phyloP scores from a whole-genome alignment of 2,797 vertebrate genomes.

The Urosaurus nigricauda region DNA sequence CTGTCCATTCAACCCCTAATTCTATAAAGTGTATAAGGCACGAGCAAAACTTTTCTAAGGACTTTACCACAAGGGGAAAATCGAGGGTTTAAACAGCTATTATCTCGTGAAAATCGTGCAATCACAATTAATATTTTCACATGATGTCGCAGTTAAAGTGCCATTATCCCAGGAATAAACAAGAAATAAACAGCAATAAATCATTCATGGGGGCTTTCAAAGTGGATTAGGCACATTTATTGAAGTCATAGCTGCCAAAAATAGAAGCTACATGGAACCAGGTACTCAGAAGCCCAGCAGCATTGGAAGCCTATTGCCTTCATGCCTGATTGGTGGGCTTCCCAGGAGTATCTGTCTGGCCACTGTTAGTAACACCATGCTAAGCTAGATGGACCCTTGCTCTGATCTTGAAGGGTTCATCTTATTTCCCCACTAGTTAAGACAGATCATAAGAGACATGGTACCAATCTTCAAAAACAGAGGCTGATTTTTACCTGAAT shows the following conservation, averaged over 20 bases:
- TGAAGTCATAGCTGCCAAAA: not conserved
- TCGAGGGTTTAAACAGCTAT: too few species aligned
- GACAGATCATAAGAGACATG: not conserved
- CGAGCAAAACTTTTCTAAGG: too few species aligned
- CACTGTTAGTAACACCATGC: not conserved
- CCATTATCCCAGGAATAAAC: too few species aligned
- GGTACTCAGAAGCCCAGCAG: too few species aligned
- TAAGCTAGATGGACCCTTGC: not conserved
- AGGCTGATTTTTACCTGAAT: slow-evolving; percentile 66
- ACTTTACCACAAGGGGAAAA: too few species aligned
- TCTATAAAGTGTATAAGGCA: not conserved
- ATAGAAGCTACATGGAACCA: not conserved
- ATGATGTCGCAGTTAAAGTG: too few species aligned
- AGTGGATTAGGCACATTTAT: not conserved
- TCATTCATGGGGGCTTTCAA: not conserved
- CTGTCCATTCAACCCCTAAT: not conserved
- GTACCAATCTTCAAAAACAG: not conserved
- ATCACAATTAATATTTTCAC: too few species aligned
- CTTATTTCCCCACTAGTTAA: not conserved
- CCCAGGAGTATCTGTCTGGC: not conserved
- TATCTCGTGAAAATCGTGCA: too few species aligned
- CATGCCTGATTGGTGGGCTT: not conserved
- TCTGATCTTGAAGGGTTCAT: not conserved
- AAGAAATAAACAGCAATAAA: too few species aligned
- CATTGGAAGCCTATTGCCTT: not conserved